Base-by-base conservation (phyloP, 2,888 invertebrate genomes). In the Leptinotarsa tumamoca region DNA sequence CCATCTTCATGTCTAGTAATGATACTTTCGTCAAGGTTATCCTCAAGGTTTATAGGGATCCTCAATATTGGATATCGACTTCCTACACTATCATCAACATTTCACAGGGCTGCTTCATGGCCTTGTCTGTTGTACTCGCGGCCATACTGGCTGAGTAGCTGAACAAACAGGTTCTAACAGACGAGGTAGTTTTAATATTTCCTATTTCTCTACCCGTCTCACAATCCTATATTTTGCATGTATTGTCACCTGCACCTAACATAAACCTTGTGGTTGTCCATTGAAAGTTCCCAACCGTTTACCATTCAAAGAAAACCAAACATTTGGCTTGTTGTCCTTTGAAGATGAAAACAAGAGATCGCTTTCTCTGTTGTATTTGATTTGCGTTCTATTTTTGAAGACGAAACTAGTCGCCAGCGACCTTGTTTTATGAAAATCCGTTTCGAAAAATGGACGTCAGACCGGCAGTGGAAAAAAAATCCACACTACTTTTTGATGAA, bases 221-320 rank as follows among this genome's bases (percentile, higher is more conserved):
- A 87, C 98, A 95, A 88, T 99, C 98, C 99, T 99, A 99, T 79
- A 98, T 88, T 87, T 93, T 92, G 84, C 97, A 93, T 5, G 95
- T 93, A 89, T 96, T 97, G 89, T 99, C 99, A 89, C 97, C 99
- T 86, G 96, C 95, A 27, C 98, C 98, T 1, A 98, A 96, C 71
- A 87, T 80, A 68, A 99, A 93, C 86, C 94, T 93, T 0, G 94
- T 94, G 3, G 97, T 87, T 99, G 99, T 0, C 99, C 99, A 88
- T 96, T 95, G 87, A 97, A 98, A 0, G 97, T 96, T 13, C 99
- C 99, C 67, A 99, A 91, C 76, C 99, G 92, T 89, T 99, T 99
- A 14, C 99, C 99, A 87, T 99, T 99, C 71, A 98, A 89, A 0
- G 99, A 96, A 90, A 95, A 99, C 99, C 99, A 99, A 13, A 99